These are phyloP conservation scores for Tokudaia tokunoshimensis DNA, from an alignment of 2,797 vertebrate species.

Conservation along the genomic window DNA sequence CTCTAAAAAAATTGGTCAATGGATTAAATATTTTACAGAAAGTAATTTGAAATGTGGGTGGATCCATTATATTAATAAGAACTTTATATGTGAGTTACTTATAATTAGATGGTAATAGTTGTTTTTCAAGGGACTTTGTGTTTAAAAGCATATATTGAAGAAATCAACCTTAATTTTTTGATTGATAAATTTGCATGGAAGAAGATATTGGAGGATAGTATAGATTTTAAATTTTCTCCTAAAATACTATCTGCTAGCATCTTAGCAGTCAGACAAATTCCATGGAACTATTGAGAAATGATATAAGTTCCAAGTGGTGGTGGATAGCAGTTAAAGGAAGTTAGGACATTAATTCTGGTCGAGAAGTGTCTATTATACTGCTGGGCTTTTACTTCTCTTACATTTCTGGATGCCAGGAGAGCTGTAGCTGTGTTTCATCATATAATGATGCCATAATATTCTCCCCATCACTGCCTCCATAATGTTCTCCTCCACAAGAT, in stretches of 20 bases:
- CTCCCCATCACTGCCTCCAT: background rate
- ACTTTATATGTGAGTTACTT: background rate
- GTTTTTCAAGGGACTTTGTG: background rate
- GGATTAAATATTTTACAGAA: too few species aligned
- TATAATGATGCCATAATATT: background rate
- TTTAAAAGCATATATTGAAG: background rate
- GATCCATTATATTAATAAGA: background rate
- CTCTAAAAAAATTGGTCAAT: background rate
- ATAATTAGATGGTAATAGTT: background rate
- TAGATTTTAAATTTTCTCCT: background rate
- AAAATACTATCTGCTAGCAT: background rate
- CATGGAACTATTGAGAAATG: background rate
- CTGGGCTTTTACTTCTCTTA: background rate
- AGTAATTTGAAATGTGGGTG: background rate
- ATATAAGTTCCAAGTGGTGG: background rate
- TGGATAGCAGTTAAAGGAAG: background rate
- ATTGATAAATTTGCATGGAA: too few species aligned
- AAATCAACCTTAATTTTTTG: too few species aligned
- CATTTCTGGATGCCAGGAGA: background rate
- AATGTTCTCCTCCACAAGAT: too few species aligned
- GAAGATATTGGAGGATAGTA: background rate
- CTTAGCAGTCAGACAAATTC: background rate
- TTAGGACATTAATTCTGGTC: background rate
- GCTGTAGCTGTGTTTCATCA: background rate
- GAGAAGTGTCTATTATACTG: too few species aligned